Evolutionary conservation across 1,140 invertebrate genomes (phyloP).

Genomic region (Sycobia sp.): DNA sequence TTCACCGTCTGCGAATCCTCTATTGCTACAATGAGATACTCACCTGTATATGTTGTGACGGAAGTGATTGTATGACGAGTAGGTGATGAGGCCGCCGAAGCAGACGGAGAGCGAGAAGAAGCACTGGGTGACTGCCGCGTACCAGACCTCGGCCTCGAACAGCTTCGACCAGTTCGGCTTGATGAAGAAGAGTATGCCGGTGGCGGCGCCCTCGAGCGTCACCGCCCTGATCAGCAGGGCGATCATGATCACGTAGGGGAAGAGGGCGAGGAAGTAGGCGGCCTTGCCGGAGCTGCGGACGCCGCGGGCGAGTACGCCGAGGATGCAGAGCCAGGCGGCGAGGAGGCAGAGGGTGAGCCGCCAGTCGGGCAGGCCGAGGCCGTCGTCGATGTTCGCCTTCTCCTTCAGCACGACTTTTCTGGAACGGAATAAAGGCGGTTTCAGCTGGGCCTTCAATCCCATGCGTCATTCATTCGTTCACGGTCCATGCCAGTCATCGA

Average conservation of each 20-base stretch:
- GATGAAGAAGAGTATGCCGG: constrained; percentile 78
- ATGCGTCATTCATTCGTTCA: too few species aligned
- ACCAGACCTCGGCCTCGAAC: constrained; percentile 75
- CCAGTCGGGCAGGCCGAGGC: constrained; percentile 71
- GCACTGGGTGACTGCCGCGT: constrained; percentile 80
- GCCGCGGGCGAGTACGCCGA: constrained; percentile 67
- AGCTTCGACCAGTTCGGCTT: constrained; percentile 70
- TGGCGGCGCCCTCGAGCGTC: constrained; percentile 54
- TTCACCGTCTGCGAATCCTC: too few species aligned
- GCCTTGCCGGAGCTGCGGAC: constrained; percentile 63
- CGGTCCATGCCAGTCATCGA: too few species aligned
- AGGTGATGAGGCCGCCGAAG: constrained; percentile 74
- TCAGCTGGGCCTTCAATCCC: too few species aligned
- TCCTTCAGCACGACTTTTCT: constrained; percentile 63
- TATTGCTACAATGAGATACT: too few species aligned
- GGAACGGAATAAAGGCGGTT: too few species aligned
- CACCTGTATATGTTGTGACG: constrained; percentile 72
- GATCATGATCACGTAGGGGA: constrained; percentile 70
- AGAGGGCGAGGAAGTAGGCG: constrained; percentile 70
- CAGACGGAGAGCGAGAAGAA: constrained; percentile 80
- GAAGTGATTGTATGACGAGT: constrained; percentile 76
- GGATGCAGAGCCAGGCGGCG: constrained; percentile 69
- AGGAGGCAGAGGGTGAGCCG: constrained; percentile 67
- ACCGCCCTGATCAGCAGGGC: constrained; percentile 66
- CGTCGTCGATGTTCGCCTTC: constrained; percentile 66